Evolutionary conservation across 2,113 vertebrate species (phyloP).

Genomic region (Paraplagusia blochii): DNA sequence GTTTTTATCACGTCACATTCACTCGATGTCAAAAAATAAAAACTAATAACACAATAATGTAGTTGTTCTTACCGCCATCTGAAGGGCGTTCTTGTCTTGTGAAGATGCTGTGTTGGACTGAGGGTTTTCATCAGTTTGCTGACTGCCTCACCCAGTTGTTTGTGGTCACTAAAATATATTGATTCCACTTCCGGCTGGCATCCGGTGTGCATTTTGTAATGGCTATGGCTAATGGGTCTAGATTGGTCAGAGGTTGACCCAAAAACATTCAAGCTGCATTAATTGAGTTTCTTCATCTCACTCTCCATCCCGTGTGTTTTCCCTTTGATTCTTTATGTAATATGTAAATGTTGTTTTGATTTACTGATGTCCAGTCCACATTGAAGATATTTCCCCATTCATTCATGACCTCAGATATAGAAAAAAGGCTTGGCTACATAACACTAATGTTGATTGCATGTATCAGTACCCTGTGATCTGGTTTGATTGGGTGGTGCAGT

Average conservation of each 20-base stretch:
- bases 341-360: too few relatives aligned
- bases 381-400: too few relatives aligned
- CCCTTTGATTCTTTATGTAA: not conserved
- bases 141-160: constrained; percentile 45
- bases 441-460: not conserved
- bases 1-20: not conserved
- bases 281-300: constrained; percentile 13
- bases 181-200: constrained; percentile 34
- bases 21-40: not conserved
- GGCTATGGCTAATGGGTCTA: constrained; percentile 55
- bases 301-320: not conserved
- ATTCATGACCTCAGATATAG: too few relatives aligned
- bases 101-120: constrained; percentile 11
- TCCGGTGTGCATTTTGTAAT: constrained; percentile 24
- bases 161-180: constrained; percentile 31
- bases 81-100: constrained; percentile 21
- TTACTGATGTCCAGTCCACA: not conserved
- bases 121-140: not conserved
- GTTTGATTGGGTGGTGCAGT: not conserved
- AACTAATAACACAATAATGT: not conserved
- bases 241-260: constrained; percentile 30
- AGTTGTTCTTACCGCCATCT: constrained; percentile 57
- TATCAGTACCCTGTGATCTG: not conserved
- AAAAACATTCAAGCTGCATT: constrained; percentile 20
- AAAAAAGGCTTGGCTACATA: too few relatives aligned